phyloP scores from a whole-genome alignment of 37 sponge, comb jelly and placozoan genomes.

The Hormiphora californensis region DNA sequence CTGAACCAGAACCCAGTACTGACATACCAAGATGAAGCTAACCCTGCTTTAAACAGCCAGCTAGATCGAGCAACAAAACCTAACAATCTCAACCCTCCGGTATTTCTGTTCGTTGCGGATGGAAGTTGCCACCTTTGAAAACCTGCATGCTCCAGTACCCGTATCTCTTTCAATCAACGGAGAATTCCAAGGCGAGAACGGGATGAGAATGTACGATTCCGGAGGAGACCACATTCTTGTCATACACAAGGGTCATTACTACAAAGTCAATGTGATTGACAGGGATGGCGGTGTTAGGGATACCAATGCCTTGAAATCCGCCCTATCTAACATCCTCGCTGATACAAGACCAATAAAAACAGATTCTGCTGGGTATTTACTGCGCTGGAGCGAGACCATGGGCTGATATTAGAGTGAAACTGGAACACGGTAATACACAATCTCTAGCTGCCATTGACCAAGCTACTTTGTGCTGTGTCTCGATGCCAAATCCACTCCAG shows the following conservation, averaged over 20 bases:
- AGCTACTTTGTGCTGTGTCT: constrained; percentile 81
- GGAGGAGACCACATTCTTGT: constrained; percentile 77
- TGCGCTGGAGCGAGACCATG: no score
- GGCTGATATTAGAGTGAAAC: neutral
- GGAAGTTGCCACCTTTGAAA: constrained; percentile 72
- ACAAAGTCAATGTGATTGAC: constrained; percentile 63
- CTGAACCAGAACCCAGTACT: constrained; percentile 91
- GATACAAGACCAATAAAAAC: constrained; percentile 56
- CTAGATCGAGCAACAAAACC: constrained; percentile 71
- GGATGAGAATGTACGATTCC: constrained; percentile 63
- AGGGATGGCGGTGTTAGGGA: constrained; percentile 57
- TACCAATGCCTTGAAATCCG: constrained; percentile 32
- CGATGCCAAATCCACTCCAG: constrained; percentile 61
- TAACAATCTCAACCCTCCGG: constrained; percentile 66
- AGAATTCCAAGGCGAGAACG: constrained; percentile 65
- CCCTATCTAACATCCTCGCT: constrained; percentile 58
- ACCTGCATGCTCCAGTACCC: constrained; percentile 92
- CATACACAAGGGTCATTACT: constrained; percentile 72
- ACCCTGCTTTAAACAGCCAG: constrained; percentile 62
- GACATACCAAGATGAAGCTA: constrained; percentile 62
- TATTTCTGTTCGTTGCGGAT: constrained; percentile 64
- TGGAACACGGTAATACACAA: constrained; percentile 56
- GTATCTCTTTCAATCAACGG: constrained; percentile 76
- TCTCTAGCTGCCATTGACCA: constrained; percentile 66
- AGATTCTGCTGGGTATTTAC: constrained; percentile 62